Evolutionary conservation across 2,797 vertebrate genomes (phyloP), one percentile per base, ranked within the genome.

Genomic region (Triplophysa bombifrons): DNA sequence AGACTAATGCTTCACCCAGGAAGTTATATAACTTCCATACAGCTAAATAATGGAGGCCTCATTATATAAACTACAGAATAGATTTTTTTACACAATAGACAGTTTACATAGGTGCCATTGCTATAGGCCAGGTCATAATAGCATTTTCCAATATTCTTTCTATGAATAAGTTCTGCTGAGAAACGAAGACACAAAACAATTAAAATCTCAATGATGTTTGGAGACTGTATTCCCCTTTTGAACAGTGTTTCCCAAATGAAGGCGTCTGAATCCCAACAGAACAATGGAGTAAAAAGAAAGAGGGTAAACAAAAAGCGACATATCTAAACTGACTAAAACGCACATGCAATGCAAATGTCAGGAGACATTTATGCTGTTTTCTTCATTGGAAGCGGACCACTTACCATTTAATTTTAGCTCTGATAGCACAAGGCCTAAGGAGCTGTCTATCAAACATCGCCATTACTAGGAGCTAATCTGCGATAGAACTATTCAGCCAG

Each of bases 391-490:
- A 72, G 38, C 0, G 0, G 10, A 64, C 34, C 46, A n/a, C 12
- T 66, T 79, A 14, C 20, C 48, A 72, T 50, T 56, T 73, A 56
- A 72, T 80, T 80, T 55, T 58, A 66, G 50, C 19, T 48, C 51
- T 46, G 61, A 55, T 55, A 51, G 64, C 56, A 64, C 41, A 64
- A 72, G 69, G 48, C 34, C 22, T 6, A 72, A 53, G 14, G 58
- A 72, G 34, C 67, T 64, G 68, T 65, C 68, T 65, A 41, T 78
- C 68, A 64, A 50, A 44, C 19, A 30, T 10, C 61, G 22, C 0
- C 41, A 48, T 34, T 77, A 53, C 44, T 2, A 71, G 25, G 14
- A 25, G 66, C 22, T 17, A 51, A 38, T 51, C n/a, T 61, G 27
- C 10, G 20, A 27, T 30, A 30, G 25, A 60, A 22, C 22, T 27